A percentile compares a stretch with the other conserved stretches of the same genome.
Conservation (phyloP, 2,888 invertebrate genomes). For the Ichneumon xanthorius region DNA sequence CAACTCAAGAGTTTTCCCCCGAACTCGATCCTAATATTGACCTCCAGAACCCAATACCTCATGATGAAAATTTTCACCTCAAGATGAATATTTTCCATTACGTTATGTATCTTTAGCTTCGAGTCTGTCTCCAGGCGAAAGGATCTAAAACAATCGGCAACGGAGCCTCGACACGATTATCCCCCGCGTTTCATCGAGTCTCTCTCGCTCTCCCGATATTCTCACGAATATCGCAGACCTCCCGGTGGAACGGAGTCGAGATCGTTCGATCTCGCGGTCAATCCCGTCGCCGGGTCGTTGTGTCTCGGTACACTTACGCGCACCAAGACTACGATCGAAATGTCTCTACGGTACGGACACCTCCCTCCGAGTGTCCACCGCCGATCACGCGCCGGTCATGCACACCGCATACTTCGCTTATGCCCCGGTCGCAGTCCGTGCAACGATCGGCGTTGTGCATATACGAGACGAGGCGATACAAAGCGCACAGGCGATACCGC, state of each 20-base stretch:
- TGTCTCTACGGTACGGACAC: background rate
- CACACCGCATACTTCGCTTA: conserved; percentile 52
- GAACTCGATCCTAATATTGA: too few relatives aligned
- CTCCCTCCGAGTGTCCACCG: conserved; percentile 25
- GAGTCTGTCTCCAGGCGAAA: background rate
- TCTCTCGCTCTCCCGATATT: conserved; percentile 32
- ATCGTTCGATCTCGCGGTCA: conserved; percentile 27
- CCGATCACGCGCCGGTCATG: conserved; percentile 62
- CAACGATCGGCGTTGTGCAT: background rate
- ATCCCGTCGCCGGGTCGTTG: conserved; percentile 15
- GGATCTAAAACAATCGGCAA: background rate
- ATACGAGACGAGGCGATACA: conserved; percentile 4
- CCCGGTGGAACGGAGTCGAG: conserved; percentile 4
- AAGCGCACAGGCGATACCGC: background rate
- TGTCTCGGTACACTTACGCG: background rate
- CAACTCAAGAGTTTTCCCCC: too few relatives aligned
- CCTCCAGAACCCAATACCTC: too few relatives aligned
- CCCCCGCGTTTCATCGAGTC: background rate
- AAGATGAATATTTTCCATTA: too few relatives aligned
- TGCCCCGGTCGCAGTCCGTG: conserved; percentile 7
- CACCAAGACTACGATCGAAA: background rate
- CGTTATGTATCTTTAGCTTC: background rate
- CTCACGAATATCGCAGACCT: conserved; percentile 41
- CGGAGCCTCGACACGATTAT: conserved; percentile 12
- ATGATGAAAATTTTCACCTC: too few relatives aligned